phyloP scores from a whole-genome alignment of 2,888 invertebrate genomes.

The Pelosia muscerda region DNA sequence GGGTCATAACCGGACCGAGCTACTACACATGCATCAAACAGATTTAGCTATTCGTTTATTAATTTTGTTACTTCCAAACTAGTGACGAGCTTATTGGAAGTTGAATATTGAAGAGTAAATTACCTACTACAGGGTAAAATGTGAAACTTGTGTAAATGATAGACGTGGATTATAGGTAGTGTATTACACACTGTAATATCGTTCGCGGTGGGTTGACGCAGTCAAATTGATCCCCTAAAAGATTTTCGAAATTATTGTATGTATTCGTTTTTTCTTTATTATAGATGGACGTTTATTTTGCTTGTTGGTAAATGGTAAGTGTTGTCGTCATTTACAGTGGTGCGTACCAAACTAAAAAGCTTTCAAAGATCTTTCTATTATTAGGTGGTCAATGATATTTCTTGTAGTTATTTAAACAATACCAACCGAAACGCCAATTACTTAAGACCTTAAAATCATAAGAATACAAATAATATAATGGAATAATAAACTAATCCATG shows the following conservation, averaged over 20 bases:
- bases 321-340: no score
- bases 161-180: background rate
- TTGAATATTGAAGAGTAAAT: slow-evolving; percentile 21
- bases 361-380: background rate
- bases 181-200: no score
- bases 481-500: background rate
- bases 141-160: background rate
- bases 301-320: no score
- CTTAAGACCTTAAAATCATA: background rate
- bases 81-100: slow-evolving; percentile 40
- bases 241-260: no score
- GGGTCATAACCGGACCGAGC: slow-evolving; percentile 20
- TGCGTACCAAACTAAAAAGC: background rate
- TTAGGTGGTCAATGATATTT: background rate
- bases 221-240: no score
- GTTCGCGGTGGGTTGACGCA: no score
- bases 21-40: slow-evolving; percentile 31
- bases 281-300: no score
- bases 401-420: background rate
- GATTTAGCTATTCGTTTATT: slow-evolving; percentile 48
- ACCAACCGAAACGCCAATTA: background rate
- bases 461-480: background rate
- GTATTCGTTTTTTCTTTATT: no score
- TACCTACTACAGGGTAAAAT: background rate
- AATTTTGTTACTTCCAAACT: slow-evolving; percentile 47